Evolutionary conservation across 2,888 invertebrate genomes (phyloP).

Genomic region (Calameuta filiformis): DNA sequence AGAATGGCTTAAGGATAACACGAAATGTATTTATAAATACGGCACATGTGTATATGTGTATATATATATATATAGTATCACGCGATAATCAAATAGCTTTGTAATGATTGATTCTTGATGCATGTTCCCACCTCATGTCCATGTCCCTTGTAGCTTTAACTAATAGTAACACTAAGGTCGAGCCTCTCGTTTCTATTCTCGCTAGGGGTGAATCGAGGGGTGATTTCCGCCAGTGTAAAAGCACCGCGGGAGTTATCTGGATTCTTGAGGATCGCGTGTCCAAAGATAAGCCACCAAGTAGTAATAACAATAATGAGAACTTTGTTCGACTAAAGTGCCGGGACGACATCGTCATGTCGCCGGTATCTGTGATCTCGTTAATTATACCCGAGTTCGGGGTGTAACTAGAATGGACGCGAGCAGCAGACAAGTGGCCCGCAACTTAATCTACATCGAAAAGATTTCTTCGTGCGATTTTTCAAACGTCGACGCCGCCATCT

Average conservation of each 20-base stretch:
- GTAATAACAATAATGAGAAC: conserved; percentile 38
- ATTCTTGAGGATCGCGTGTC: conserved; percentile 45
- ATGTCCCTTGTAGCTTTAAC: conserved; percentile 11
- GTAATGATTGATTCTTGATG: neutral
- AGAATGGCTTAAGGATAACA: too few species aligned
- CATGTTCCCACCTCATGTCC: neutral
- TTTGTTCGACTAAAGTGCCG: conserved; percentile 38
- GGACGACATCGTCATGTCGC: conserved; percentile 27
- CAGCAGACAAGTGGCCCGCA: neutral
- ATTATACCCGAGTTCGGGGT: conserved; percentile 25
- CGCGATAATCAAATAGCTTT: neutral
- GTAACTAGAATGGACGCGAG: conserved; percentile 17
- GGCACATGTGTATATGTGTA: neutral
- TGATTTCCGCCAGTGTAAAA: conserved; percentile 5
- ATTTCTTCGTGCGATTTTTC: neutral
- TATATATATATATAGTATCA: neutral
- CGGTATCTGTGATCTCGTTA: conserved; percentile 35
- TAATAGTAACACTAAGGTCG: conserved; percentile 10
- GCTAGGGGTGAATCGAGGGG: neutral
- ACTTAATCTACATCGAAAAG: neutral
- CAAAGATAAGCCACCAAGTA: conserved; percentile 38
- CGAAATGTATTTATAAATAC: too few species aligned
- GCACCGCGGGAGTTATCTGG: conserved; percentile 36
- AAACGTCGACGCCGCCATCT: neutral
- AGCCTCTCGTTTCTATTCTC: conserved; percentile 11